Conservation (phyloP, 2,797 vertebrate genomes). For the Presbytis comata region DNA sequence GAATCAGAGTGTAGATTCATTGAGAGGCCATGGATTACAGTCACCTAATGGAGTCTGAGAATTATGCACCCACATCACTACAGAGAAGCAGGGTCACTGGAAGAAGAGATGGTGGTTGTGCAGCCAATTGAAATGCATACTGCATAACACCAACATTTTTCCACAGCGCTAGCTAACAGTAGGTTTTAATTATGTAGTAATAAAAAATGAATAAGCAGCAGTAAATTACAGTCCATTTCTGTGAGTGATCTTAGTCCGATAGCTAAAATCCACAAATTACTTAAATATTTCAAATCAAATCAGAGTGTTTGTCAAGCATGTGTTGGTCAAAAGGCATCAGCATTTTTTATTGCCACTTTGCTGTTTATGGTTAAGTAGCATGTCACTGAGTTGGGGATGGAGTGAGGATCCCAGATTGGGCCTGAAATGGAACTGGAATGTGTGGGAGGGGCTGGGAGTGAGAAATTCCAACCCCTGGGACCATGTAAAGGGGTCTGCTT, state of each 20-base stretch:
- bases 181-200: conserved; percentile 69
- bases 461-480: neutral
- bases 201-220: conserved; percentile 58
- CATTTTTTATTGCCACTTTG: neutral
- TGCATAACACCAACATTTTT: neutral
- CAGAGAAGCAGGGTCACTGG: neutral
- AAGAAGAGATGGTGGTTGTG: neutral
- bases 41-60: neutral
- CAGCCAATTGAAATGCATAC: conserved; percentile 48
- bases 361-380: neutral
- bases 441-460: neutral
- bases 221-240: conserved; percentile 55
- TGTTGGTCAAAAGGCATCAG: neutral
- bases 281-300: conserved; percentile 41
- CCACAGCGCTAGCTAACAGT: conserved; percentile 36
- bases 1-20: neutral
- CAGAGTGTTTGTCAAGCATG: neutral
- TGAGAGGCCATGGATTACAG: neutral
- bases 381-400: neutral
- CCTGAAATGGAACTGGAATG: neutral
- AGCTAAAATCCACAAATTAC: conserved; percentile 56
- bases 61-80: neutral
- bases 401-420: neutral
- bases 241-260: conserved; percentile 41
- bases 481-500: neutral